Conservation (phyloP, 1,140 invertebrate species). For the Brachionus manjavacas region DNA sequence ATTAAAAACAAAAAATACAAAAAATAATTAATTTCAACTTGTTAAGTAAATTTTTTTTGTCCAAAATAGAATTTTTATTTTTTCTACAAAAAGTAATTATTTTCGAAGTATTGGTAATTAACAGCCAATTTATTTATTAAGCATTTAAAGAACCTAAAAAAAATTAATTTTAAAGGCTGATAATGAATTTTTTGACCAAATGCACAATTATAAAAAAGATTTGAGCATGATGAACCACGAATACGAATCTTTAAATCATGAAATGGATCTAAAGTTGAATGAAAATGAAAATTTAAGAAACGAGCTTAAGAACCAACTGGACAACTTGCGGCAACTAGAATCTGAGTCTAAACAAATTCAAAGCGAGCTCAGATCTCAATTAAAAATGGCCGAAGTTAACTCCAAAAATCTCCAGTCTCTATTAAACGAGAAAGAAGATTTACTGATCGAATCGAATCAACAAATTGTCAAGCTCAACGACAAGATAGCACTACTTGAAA, state of each 20-base stretch:
- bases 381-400: background rate
- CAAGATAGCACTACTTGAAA: background rate
- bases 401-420: background rate
- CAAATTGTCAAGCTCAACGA: background rate
- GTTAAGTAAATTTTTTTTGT: too few species aligned
- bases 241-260: background rate
- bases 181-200: background rate
- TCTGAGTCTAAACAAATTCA: background rate
- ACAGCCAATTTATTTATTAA: too few species aligned
- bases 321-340: background rate
- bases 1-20: too few species aligned
- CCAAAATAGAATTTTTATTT: too few species aligned
- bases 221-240: slow-evolving; percentile 35
- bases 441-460: background rate
- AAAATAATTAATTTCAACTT: too few species aligned
- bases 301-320: background rate
- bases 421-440: background rate
- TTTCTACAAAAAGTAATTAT: too few species aligned
- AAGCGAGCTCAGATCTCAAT: background rate
- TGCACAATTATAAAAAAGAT: slow-evolving; percentile 27
- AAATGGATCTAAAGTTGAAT: background rate
- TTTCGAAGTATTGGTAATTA: too few species aligned
- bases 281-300: background rate
- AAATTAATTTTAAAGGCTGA: background rate
- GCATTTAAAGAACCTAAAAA: background rate